These are phyloP conservation scores for Lasiommata megera DNA, from an alignment of 2,888 invertebrate genomes.

Conservation along the genomic window DNA sequence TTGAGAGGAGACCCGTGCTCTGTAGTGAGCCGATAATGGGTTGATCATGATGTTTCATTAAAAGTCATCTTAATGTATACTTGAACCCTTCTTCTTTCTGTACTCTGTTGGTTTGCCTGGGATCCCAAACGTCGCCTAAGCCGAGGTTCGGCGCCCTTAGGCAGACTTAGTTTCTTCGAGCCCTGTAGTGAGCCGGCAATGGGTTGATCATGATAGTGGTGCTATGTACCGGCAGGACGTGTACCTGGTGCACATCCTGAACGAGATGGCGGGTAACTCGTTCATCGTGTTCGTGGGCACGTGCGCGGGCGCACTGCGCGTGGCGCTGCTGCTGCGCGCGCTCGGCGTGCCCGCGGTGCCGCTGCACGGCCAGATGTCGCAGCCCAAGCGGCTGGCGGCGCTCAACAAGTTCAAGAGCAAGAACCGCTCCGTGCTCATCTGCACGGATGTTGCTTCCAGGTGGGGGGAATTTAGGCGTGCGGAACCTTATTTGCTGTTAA, in stretches of 20 bases:
- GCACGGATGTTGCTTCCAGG: slow-evolving; percentile 99
- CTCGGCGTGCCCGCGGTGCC: slow-evolving; percentile 97
- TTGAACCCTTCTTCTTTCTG: no score
- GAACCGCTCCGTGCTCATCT: slow-evolving; percentile 95
- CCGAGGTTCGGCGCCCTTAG: no score
- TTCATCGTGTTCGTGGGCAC: slow-evolving; percentile 99
- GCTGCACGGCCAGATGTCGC: slow-evolving; percentile 99
- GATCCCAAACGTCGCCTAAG: no score
- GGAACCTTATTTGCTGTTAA: no score
- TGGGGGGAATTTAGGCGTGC: no score
- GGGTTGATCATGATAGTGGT: background rate
- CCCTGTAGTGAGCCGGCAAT: no score
- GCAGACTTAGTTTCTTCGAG: no score
- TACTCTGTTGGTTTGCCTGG: no score
- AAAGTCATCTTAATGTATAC: no score
- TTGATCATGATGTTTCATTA: no score
- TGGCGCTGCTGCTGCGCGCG: slow-evolving; percentile 93
- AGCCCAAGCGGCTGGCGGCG: slow-evolving; percentile 96
- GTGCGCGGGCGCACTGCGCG: slow-evolving; percentile 94
- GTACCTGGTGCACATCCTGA: slow-evolving; percentile 96
- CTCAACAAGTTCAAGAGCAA: slow-evolving; percentile 98
- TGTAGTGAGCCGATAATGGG: no score
- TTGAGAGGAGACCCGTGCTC: no score
- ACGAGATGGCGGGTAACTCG: slow-evolving; percentile 96
- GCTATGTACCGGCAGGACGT: slow-evolving; percentile 86